Conservation (phyloP, 1,140 invertebrate genomes). For the Trachymyrmex septentrionalis region DNA sequence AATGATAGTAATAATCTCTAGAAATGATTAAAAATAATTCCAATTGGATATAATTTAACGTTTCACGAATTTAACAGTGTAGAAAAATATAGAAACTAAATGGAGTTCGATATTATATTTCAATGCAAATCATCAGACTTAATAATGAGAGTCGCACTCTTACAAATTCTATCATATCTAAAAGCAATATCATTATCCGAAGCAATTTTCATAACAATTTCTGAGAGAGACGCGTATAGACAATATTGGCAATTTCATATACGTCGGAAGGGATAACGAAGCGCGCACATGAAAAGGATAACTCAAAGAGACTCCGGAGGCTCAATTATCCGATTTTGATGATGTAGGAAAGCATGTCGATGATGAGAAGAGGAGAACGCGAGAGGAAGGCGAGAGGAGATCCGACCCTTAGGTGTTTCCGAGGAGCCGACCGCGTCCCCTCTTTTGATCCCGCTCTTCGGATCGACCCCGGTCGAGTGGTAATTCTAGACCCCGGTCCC, state of each 20-base stretch:
- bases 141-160: neutral
- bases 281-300: neutral
- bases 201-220: constrained; percentile 2
- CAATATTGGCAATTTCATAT: neutral
- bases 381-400: constrained; percentile 22
- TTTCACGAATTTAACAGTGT: no score
- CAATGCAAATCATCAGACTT: neutral
- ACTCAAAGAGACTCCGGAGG: neutral
- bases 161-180: neutral
- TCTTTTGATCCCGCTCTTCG: neutral
- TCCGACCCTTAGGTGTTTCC: constrained; percentile 27
- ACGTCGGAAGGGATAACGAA: neutral
- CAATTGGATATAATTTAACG: no score
- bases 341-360: neutral
- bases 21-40: no score
- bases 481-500: constrained; percentile 70
- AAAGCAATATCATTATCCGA: neutral
- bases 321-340: constrained; percentile 28
- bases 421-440: neutral
- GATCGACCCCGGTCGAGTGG: constrained; percentile 53
- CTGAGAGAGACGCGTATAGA: neutral
- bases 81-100: neutral
- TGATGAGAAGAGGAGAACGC: neutral
- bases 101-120: neutral
- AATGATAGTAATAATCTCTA: no score